A percentile compares a stretch with the other conserved stretches of the same genome.
These are phyloP conservation scores for Cheirogaleus major DNA, from an alignment of 2,797 vertebrate species.

Conservation along the genomic window DNA sequence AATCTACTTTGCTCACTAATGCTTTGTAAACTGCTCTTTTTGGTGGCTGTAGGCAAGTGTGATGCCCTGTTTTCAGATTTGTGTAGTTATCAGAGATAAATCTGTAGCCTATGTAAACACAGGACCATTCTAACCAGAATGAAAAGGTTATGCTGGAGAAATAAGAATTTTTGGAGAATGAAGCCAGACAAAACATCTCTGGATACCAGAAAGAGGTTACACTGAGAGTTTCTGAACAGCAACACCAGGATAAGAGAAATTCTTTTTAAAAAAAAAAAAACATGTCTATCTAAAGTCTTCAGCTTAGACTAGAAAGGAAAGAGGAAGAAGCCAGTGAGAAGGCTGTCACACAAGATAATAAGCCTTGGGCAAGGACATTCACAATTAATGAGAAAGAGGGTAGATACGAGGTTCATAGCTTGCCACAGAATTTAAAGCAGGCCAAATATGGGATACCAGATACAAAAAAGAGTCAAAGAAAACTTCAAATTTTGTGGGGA, in stretches of 20 bases:
- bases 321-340: not conserved
- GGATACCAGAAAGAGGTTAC: not conserved
- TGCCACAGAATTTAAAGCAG: not conserved
- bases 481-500: not conserved
- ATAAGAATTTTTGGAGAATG: not conserved
- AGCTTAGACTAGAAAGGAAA: not conserved
- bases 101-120: not conserved
- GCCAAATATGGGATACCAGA: not conserved
- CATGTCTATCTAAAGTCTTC: not conserved
- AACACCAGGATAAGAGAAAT: not conserved
- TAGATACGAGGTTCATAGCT: not conserved
- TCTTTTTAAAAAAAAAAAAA: not conserved
- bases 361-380: not conserved
- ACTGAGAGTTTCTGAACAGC: not conserved
- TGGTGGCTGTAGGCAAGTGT: not conserved
- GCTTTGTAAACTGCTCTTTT: not conserved
- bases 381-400: not conserved
- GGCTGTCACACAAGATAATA: not conserved
- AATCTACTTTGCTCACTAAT: not conserved
- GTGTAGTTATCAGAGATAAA: not conserved
- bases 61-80: not conserved
- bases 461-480: not conserved
- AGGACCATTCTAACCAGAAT: not conserved
- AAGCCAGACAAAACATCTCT: not conserved
- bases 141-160: not conserved